A percentile compares a stretch with the other conserved stretches of the same genome.
These are phyloP conservation scores for Scomber japonicus DNA, from an alignment of 2,113 vertebrate genomes.

Conservation along the genomic window DNA sequence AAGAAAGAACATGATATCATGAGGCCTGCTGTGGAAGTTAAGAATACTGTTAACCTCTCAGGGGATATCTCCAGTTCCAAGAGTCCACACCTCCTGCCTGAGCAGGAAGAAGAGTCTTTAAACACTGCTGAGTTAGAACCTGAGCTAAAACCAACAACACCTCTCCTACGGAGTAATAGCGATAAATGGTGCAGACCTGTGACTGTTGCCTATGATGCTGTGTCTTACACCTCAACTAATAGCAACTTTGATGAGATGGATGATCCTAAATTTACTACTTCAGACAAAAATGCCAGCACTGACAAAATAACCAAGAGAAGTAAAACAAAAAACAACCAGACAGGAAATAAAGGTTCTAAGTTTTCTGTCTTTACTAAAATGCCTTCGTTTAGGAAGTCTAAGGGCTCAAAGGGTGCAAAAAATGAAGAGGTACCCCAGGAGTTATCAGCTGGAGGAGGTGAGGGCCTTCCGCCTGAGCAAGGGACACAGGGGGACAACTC, in stretches of 20 bases:
- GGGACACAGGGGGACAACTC: slow-evolving; percentile 71
- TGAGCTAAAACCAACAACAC: slow-evolving; percentile 41
- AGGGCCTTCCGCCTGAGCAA: slow-evolving; percentile 44
- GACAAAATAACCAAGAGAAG: slow-evolving; percentile 75
- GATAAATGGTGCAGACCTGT: slow-evolving; percentile 43
- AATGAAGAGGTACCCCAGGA: slow-evolving; percentile 46
- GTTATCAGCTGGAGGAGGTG: slow-evolving; percentile 24
- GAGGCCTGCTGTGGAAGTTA: slow-evolving; percentile 33
- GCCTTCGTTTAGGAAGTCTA: slow-evolving; percentile 83
- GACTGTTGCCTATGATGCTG: slow-evolving; percentile 65
- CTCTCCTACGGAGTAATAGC: slow-evolving; percentile 19
- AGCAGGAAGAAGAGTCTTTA: slow-evolving; percentile 11
- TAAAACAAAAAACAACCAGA: slow-evolving; percentile 45
- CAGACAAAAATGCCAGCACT: slow-evolving; percentile 67
- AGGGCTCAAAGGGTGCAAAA: slow-evolving; percentile 47
- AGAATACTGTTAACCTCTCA: slow-evolving; percentile 12
- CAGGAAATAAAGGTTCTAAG: slow-evolving; percentile 64
- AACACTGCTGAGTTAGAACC: slow-evolving; percentile 33
- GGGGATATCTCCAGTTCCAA: slow-evolving; percentile 4
- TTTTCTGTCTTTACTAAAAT: slow-evolving; percentile 85
- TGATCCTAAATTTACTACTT: slow-evolving; percentile 53
- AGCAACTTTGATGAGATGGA: slow-evolving; percentile 79
- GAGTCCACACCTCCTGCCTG: slow-evolving; percentile 1
- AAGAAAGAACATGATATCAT: slow-evolving; percentile 5
- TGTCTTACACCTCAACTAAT: slow-evolving; percentile 59